Evolutionary conservation across 2,888 invertebrate species (phyloP).

Genomic region (Pollenia griseotomentosa): DNA sequence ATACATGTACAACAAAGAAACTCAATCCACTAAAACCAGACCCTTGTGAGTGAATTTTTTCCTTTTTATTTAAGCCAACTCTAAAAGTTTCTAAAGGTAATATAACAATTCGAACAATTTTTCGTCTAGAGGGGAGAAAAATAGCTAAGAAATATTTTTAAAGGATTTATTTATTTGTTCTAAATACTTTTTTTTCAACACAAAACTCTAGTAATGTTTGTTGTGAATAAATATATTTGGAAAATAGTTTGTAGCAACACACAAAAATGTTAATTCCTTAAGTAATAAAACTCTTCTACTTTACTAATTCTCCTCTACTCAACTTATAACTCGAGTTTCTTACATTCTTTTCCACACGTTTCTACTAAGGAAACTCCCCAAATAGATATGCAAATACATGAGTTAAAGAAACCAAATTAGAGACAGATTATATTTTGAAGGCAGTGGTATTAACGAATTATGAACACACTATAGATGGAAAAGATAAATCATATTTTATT

Average conservation of each 20-base stretch:
- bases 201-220: not conserved
- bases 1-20: too few relatives aligned
- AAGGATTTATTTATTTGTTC: not conserved
- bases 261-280: conserved; percentile 57
- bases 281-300: conserved; percentile 47
- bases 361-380: conserved; percentile 5
- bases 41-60: conserved; percentile 2
- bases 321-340: not conserved
- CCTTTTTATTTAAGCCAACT: not conserved
- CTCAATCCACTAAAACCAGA: not conserved
- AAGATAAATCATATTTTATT: not conserved
- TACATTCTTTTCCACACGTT: not conserved
- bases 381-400: conserved; percentile 15
- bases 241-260: conserved; percentile 38
- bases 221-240: conserved; percentile 29
- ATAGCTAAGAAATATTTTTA: not conserved
- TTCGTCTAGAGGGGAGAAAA: not conserved
- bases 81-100: conserved; percentile 41
- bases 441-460: not conserved
- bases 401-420: conserved; percentile 3
- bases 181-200: conserved; percentile 18
- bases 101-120: not conserved
- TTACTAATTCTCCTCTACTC: not conserved
- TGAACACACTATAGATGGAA: not conserved
- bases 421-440: conserved; percentile 22